Conservation (phyloP, 2,888 invertebrate species). For the Scaeva pyrastri region DNA sequence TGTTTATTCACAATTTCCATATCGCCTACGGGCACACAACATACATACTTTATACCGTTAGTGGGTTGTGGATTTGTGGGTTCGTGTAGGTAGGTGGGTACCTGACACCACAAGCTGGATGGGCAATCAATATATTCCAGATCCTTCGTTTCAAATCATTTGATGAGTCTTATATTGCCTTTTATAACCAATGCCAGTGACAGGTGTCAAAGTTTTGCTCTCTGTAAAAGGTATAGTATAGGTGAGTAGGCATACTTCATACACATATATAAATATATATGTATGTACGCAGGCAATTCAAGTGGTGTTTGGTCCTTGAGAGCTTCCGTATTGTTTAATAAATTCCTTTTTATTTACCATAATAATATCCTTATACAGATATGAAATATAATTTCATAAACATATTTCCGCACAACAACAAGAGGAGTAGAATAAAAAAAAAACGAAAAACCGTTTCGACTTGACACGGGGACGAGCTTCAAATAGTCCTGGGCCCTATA, state of each 20-base stretch:
- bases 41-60: too few species aligned
- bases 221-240: slow-evolving; percentile 24
- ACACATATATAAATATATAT: too few species aligned
- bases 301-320: slow-evolving; percentile 36
- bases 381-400: slow-evolving; percentile 25
- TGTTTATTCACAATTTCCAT: slow-evolving; percentile 34
- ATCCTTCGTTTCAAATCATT: slow-evolving; percentile 59
- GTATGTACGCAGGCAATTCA: slow-evolving; percentile 50
- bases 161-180: slow-evolving; percentile 45
- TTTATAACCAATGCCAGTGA: slow-evolving; percentile 47
- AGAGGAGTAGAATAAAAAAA: background rate
- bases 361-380: slow-evolving; percentile 30
- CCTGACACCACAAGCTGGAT: slow-evolving; percentile 18
- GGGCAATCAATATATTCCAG: slow-evolving; percentile 61
- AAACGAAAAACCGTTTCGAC: slow-evolving; percentile 8
- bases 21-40: slow-evolving; percentile 2
- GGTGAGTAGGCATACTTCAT: too few species aligned
- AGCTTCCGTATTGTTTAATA: slow-evolving; percentile 44
- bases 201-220: slow-evolving; percentile 57
- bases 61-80: too few species aligned
- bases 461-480: background rate
- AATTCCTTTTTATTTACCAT: slow-evolving; percentile 40
- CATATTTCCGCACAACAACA: background rate
- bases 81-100: background rate
- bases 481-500: background rate